Evolutionary conservation across 2,888 invertebrate species (phyloP).

Genomic region (Macaria liturata): DNA sequence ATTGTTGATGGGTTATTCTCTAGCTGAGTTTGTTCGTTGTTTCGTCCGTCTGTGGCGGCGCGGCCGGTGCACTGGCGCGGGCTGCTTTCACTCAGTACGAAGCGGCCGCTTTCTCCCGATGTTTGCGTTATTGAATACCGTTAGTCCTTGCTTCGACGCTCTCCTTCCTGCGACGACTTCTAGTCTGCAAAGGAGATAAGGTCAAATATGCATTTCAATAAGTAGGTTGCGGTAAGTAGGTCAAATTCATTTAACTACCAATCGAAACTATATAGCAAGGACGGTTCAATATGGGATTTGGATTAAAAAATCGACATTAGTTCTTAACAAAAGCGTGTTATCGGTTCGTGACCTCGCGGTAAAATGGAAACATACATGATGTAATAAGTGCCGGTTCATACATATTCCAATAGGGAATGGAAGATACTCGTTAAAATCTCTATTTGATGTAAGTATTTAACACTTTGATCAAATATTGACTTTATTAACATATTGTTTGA

Average conservation of each 20-base stretch:
- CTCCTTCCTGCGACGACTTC: conserved; percentile 28
- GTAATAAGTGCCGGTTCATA: conserved; percentile 38
- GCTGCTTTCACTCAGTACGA: conserved; percentile 72
- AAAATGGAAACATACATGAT: conserved; percentile 49
- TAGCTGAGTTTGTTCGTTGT: conserved; percentile 7
- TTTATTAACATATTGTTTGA: conserved; percentile 4
- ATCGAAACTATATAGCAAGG: not conserved
- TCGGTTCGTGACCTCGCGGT: conserved; percentile 44
- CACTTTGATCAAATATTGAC: conserved; percentile 16
- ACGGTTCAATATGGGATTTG: not conserved
- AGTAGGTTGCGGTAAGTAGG: no score
- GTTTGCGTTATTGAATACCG: conserved; percentile 64
- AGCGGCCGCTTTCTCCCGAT: conserved; percentile 76
- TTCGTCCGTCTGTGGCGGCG: conserved; percentile 63
- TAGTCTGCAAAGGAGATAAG: conserved; percentile 10
- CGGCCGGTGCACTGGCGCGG: conserved; percentile 57
- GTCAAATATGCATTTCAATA: conserved; percentile 3
- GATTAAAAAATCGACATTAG: not conserved
- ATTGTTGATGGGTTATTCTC: not conserved
- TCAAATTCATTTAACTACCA: no score
- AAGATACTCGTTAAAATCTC: conserved; percentile 12
- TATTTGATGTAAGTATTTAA: conserved; percentile 3
- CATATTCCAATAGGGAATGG: conserved; percentile 6
- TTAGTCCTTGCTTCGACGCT: conserved; percentile 58
- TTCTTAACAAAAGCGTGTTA: conserved; percentile 43